Evolutionary conservation across 2,888 invertebrate species (phyloP).

Genomic region (Orgyia antiqua): DNA sequence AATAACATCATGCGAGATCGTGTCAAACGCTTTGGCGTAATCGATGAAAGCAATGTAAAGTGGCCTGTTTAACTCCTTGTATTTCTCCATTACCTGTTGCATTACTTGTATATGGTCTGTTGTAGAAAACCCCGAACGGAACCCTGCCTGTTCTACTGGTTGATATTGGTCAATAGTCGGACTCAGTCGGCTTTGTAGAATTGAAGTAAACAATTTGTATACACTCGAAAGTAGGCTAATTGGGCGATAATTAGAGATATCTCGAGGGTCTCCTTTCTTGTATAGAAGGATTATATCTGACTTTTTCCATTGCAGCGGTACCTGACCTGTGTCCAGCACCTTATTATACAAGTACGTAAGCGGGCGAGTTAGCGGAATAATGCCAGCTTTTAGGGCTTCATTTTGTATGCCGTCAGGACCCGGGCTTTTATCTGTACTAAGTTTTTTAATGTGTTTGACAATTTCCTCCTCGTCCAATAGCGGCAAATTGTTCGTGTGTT

Average conservation of each 20-base stretch:
- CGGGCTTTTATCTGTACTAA: background rate
- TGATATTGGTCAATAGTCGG: conserved; percentile 3
- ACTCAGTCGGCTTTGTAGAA: background rate
- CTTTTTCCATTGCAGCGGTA: conserved; percentile 8
- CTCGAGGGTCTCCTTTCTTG: conserved; percentile 5
- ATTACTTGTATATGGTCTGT: conserved; percentile 5
- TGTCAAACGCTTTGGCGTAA: conserved; percentile 11
- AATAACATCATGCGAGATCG: conserved; percentile 9
- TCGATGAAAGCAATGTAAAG: conserved; percentile 10
- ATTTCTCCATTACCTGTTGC: conserved; percentile 1
- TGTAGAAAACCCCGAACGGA: conserved; percentile 4
- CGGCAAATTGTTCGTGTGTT: background rate
- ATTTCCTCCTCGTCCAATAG: background rate
- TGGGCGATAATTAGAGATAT: conserved; percentile 5
- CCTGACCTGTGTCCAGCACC: conserved; percentile 5
- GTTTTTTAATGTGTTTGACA: background rate
- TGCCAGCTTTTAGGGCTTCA: conserved; percentile 3
- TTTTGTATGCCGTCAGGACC: conserved; percentile 3
- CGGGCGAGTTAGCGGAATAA: background rate
- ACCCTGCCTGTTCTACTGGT: conserved; percentile 8
- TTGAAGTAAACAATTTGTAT: conserved; percentile 3
- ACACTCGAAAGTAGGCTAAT: conserved; percentile 3
- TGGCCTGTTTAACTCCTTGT: background rate
- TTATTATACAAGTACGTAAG: conserved; percentile 4
- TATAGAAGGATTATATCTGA: conserved; percentile 9